A percentile compares a stretch with the other conserved stretches of the same genome.
phyloP scores from a whole-genome alignment of 2,888 invertebrate species.

The Morpho helenor region DNA sequence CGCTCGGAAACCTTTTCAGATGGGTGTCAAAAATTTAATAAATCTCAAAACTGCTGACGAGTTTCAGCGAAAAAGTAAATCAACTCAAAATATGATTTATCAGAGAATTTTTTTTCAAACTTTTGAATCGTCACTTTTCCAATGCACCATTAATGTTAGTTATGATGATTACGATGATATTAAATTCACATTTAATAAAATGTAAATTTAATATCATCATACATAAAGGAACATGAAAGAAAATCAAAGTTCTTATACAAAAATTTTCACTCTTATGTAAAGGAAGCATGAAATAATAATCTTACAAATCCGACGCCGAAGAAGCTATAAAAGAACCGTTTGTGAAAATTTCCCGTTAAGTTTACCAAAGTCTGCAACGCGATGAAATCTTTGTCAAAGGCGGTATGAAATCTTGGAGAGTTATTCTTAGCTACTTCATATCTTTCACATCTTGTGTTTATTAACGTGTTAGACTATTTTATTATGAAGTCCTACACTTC shows the following conservation, averaged over 20 bases:
- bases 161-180: no score
- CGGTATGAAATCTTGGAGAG: conserved; percentile 25
- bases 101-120: no score
- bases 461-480: conserved; percentile 14
- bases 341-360: conserved; percentile 27
- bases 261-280: conserved; percentile 9
- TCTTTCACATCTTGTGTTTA: conserved; percentile 18
- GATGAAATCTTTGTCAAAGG: conserved; percentile 28
- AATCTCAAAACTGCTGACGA: no score
- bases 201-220: no score
- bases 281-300: conserved; percentile 24
- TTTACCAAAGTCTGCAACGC: conserved; percentile 25
- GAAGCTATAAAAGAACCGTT: conserved; percentile 27
- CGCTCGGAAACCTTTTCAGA: no score
- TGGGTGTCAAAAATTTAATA: no score
- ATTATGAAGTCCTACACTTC: not conserved
- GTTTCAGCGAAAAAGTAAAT: no score
- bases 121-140: no score
- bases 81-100: no score
- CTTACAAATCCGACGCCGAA: conserved; percentile 23
- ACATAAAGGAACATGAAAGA: no score
- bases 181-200: no score
- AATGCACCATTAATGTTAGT: no score
- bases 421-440: conserved; percentile 20
- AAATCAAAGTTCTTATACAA: conserved; percentile 3